Evolutionary conservation across 1,140 invertebrate genomes (phyloP), one percentile per base, ranked within the genome.

Genomic region (Ips typographus): DNA sequence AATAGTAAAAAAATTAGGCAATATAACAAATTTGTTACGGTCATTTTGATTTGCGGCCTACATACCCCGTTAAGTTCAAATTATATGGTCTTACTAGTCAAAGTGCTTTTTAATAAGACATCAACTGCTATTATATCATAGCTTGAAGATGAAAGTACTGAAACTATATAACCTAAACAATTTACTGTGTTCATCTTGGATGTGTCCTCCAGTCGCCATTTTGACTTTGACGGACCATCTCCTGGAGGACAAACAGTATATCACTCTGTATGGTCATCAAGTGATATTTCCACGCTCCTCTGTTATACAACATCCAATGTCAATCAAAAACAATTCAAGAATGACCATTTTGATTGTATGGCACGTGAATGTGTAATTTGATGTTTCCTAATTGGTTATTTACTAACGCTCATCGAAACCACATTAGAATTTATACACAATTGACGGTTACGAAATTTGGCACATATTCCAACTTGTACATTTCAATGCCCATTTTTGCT

Each of bases 291-390:
- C 44, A 49, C 44, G 44, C 22, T 49, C 22, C 0, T 6, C 22
- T 22, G 3, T 49, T 49, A 49, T 49, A 49, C 22, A 49, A 49
- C 44, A 22, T 22, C 22, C 44, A 22, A 49, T 8, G 44, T 22
- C 44, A 49, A 49, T 49, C 7, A 49, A 6, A 8, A 49, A 49
- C 44, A 49, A 49, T 22, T 22, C 22, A 49, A 6, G 22, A 49
- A 49, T 49, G 22, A 49, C 44, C 22, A 49, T 49, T 49, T 49
- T 22, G 22, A 49, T 49, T 49, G 44, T 49, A 49, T 49, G 44
- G 44, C 44, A 49, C 44, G 44, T 49, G 44, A 49, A 49, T 49
- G 44, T 0, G 22, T 3, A 49, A 49, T 49, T 49, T 49, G 1
- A 49, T 49, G 1, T 49, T 49, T 49, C 3, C 44, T 49, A 49